Conservation (phyloP, 2,113 vertebrate species). For the Petroica traversi region DNA sequence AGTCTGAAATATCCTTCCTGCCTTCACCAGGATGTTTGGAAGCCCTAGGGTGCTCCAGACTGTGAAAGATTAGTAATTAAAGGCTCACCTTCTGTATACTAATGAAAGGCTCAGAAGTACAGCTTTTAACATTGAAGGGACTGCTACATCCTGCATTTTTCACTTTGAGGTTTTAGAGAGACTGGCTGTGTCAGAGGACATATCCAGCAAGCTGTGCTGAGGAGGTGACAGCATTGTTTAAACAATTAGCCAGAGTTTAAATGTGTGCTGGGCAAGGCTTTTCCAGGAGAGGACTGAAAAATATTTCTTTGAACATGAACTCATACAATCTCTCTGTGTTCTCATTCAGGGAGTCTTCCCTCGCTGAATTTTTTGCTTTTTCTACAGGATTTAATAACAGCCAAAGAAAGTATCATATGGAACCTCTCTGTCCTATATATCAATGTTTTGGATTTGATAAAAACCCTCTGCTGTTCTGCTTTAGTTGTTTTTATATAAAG, state of each 20-base stretch:
- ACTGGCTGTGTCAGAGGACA: slow-evolving; percentile 32
- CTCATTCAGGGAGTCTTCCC: neutral
- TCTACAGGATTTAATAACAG: neutral
- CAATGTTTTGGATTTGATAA: neutral
- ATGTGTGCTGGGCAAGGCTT: neutral
- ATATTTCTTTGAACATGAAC: neutral
- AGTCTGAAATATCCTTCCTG: slow-evolving; percentile 64
- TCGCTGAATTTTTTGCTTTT: neutral
- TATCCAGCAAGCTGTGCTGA: neutral
- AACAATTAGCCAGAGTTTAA: neutral
- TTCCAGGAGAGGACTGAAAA: neutral
- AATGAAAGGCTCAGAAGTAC: slow-evolving; percentile 54
- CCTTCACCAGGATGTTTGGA: slow-evolving; percentile 55
- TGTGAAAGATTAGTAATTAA: slow-evolving; percentile 65
- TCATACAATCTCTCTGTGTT: neutral
- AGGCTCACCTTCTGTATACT: slow-evolving; percentile 56
- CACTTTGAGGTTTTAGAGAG: slow-evolving; percentile 21
- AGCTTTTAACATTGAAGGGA: slow-evolving; percentile 29
- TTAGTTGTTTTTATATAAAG: neutral
- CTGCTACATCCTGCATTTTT: slow-evolving; percentile 30
- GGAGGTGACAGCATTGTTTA: neutral
- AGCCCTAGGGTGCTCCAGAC: slow-evolving; percentile 61
- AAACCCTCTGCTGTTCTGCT: neutral
- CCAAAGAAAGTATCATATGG: neutral
- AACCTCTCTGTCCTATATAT: neutral